Conservation (phyloP, 2,888 invertebrate genomes). For the Arge pagana region DNA sequence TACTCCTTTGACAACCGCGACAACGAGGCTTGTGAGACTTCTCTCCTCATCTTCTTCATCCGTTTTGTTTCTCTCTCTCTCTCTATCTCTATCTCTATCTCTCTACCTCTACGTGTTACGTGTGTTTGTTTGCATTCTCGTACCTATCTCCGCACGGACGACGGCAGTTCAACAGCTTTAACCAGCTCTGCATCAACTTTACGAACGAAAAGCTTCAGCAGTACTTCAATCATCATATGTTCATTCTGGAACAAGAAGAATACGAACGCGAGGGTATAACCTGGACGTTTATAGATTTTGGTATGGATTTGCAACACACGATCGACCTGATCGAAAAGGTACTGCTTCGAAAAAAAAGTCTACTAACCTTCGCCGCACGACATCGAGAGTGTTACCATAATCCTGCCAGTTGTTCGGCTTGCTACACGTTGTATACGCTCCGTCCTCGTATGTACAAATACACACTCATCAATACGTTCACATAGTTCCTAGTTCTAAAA, state of each 20-base stretch:
- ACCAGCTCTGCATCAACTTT: constrained; percentile 96
- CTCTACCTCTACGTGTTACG: constrained; percentile 24
- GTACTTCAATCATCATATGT: constrained; percentile 97
- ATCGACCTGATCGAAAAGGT: constrained; percentile 92
- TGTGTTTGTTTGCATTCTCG: constrained; percentile 40
- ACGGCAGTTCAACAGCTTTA: constrained; percentile 86
- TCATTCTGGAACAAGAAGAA: constrained; percentile 93
- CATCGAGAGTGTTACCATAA: background rate
- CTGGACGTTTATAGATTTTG: constrained; percentile 95
- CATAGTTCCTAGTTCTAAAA: no score
- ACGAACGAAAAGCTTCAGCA: constrained; percentile 95
- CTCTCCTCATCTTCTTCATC: no score
- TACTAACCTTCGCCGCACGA: no score
- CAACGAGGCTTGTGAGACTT: no score
- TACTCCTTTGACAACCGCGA: background rate
- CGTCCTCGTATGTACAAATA: constrained; percentile 15
- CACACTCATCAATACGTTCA: no score
- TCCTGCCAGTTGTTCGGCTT: constrained; percentile 1
- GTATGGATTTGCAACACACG: constrained; percentile 90
- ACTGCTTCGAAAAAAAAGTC: constrained; percentile 40
- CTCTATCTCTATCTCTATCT: background rate
- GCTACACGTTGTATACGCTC: no score
- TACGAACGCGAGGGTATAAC: constrained; percentile 91
- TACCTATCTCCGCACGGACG: constrained; percentile 18
- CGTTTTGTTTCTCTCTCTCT: background rate